These are phyloP conservation scores for Naja naja DNA, from an alignment of 2,113 vertebrate genomes.

Conservation along the genomic window DNA sequence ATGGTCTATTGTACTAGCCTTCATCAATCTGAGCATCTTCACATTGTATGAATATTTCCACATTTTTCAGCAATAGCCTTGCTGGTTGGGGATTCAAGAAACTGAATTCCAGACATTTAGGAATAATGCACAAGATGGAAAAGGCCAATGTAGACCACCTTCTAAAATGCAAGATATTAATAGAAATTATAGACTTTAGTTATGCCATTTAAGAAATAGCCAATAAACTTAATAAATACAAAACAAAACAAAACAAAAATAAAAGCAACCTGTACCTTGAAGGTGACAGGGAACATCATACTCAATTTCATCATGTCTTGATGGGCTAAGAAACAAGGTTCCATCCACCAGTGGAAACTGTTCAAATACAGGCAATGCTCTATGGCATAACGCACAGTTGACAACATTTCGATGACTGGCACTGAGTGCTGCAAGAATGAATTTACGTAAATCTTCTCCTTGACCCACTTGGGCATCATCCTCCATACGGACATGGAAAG, in stretches of 20 bases:
- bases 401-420: constrained; percentile 95
- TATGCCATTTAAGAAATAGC: constrained; percentile 42
- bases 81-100: background rate
- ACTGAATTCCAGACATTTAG: background rate
- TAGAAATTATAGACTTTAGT: constrained; percentile 21
- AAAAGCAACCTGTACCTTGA: constrained; percentile 87
- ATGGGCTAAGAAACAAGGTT: constrained; percentile 95
- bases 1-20: background rate
- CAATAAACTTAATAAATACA: background rate
- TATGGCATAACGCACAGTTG: constrained; percentile 95
- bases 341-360: constrained; percentile 97
- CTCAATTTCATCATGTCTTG: constrained; percentile 96
- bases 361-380: constrained; percentile 91
- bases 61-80: background rate
- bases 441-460: constrained; percentile 96
- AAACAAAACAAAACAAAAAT: constrained; percentile 45
- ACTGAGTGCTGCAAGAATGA: constrained; percentile 94
- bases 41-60: background rate
- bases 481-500: constrained; percentile 98
- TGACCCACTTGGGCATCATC: constrained; percentile 95
- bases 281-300: constrained; percentile 98
- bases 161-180: constrained; percentile 33
- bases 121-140: background rate
- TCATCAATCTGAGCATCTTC: background rate
- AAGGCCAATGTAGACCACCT: background rate